Base-by-base conservation (phyloP, 2,888 invertebrate genomes). In the Lasioglossum malachurum region DNA sequence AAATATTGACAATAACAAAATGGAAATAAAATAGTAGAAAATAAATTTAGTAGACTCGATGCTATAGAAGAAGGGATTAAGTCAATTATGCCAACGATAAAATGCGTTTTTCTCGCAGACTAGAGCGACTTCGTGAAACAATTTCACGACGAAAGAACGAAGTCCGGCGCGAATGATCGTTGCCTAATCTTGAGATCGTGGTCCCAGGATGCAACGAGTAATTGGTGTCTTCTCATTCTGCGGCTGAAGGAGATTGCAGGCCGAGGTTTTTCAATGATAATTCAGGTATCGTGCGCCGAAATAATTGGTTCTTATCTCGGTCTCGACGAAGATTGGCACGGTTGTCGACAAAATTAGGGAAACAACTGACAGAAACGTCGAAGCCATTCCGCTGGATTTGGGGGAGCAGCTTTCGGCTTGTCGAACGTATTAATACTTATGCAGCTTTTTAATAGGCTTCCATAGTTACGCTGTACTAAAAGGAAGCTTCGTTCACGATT, bases 251-350 rank as follows among this genome's bases (percentile, higher is more conserved):
- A 79, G 83, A 90, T 88, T 90, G 71, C 76, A 27, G 69, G 72
- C 31, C 44, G 49, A 79, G 75, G 78, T 78, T 75, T 81, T 76
- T 77, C 41, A 35, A 85, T 80, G 87, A 83, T 89, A 89, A 86
- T 83, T 76, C 57, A 73, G 74, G 38, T 67, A 57, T 85, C 79
- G 81, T 72, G 80, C 75, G 78, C 77, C 31, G 14, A 74, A 46
- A 82, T 83, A 90, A 90, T 90, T 90, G 83, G 31, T 86, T 89
- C 80, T 90, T 89, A 90, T 89, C 88, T 84, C 67, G 38, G 38
- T 16, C 19, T n/a, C 79, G 67, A 76, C 57, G 35, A 75, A 75
- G 71, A 84, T 83, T 64, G 77, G 64, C 75, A 79, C 69, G 76
- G 41, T 49, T 46, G 46, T 72, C 81, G 23, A 41, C 23, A 38